A percentile compares a stretch with the other conserved stretches of the same genome.
Conservation (phyloP, 2,113 vertebrate species). For the Axis porcinus region DNA sequence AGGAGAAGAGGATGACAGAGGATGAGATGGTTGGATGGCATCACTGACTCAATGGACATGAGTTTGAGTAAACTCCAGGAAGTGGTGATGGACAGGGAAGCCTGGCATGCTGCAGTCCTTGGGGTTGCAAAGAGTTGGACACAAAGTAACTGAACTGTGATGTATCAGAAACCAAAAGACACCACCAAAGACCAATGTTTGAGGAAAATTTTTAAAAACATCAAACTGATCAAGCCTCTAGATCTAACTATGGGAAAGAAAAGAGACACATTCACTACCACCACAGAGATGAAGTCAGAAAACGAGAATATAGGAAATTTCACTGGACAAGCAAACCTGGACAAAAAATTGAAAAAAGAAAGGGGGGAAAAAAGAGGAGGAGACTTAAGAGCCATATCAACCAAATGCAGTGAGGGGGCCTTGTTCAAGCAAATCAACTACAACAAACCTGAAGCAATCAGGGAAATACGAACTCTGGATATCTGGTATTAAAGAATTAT, state of each 20-base stretch:
- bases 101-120: background rate
- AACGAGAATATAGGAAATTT: background rate
- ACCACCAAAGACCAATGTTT: background rate
- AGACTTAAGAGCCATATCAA: background rate
- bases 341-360: background rate
- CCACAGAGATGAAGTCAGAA: background rate
- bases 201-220: background rate
- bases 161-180: background rate
- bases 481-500: background rate
- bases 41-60: background rate
- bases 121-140: background rate
- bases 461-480: background rate
- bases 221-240: background rate
- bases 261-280: background rate
- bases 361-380: background rate
- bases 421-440: background rate
- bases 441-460: background rate
- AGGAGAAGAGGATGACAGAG: background rate
- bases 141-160: background rate
- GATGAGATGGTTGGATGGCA: background rate
- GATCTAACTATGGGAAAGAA: background rate
- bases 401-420: background rate
- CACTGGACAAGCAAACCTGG: background rate
- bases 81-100: background rate
- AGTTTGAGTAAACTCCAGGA: background rate